Percentiles rank a stretch among this genome's conserved stretches.
Evolutionary conservation across 2,113 vertebrate species (phyloP).

Genomic region (Nestor notabilis): DNA sequence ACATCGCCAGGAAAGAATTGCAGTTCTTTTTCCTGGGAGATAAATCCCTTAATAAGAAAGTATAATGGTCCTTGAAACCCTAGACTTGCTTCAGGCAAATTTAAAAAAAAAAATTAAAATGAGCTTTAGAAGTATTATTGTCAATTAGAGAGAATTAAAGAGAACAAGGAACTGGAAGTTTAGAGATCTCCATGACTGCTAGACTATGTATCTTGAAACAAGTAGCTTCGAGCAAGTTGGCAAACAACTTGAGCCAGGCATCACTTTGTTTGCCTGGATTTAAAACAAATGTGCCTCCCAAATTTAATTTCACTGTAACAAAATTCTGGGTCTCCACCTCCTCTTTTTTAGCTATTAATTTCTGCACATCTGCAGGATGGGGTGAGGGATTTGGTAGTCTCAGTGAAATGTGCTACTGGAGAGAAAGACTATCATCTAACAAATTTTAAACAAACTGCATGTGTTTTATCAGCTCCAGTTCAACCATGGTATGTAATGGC

Average conservation of each 20-base stretch:
- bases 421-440: background rate
- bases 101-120: background rate
- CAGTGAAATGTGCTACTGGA: background rate
- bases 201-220: background rate
- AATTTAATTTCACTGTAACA: background rate
- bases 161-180: background rate
- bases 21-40: background rate
- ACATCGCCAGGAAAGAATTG: background rate
- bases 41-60: background rate
- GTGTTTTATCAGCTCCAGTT: background rate
- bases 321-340: background rate
- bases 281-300: background rate
- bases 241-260: background rate
- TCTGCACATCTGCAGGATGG: background rate
- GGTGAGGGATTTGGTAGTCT: background rate
- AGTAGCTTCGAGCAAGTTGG: background rate
- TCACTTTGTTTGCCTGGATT: background rate
- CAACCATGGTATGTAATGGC: fast-evolving
- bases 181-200: background rate
- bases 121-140: background rate
- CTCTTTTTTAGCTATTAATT: background rate
- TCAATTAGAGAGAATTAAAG: background rate
- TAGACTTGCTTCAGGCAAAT: background rate
- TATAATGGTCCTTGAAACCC: background rate
- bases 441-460: background rate